phyloP scores from a whole-genome alignment of 2,797 vertebrate species.

The Sebastes jordani region DNA sequence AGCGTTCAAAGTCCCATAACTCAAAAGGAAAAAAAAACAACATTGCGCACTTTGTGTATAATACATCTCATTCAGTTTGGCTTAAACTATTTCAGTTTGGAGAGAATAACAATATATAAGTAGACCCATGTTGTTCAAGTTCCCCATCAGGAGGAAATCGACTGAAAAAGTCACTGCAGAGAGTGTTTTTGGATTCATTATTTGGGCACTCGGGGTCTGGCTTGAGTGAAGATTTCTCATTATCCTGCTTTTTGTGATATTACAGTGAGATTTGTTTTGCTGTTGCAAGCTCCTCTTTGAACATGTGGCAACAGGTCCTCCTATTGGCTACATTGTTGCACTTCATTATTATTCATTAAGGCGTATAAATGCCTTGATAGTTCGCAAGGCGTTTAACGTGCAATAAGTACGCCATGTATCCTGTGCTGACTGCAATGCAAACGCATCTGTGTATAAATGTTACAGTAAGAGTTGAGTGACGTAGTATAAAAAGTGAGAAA shows the following conservation, averaged over 20 bases:
- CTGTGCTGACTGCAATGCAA: no score
- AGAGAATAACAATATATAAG: not conserved
- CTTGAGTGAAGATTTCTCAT: not conserved
- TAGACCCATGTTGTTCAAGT: not conserved
- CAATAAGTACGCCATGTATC: no score
- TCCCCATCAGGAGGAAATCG: not conserved
- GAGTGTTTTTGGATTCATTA: not conserved
- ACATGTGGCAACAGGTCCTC: not conserved
- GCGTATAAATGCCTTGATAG: no score
- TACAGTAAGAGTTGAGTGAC: no score
- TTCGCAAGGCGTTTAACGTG: no score
- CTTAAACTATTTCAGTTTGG: not conserved
- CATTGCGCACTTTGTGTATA: not conserved
- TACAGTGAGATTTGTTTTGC: not conserved
- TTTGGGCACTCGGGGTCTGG: not conserved
- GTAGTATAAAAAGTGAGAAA: no score
- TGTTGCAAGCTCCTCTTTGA: not conserved
- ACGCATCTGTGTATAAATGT: no score
- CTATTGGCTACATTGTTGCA: not conserved
- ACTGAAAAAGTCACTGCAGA: not conserved
- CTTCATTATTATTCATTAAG: not conserved
- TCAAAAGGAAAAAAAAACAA: not conserved
- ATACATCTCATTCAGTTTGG: not conserved
- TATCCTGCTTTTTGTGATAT: not conserved
- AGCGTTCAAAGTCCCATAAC: not conserved